Percentiles rank a stretch among this genome's conserved stretches.
Evolutionary conservation across 2,888 invertebrate genomes (phyloP).

Genomic region (Brachynemurus nebulosus): DNA sequence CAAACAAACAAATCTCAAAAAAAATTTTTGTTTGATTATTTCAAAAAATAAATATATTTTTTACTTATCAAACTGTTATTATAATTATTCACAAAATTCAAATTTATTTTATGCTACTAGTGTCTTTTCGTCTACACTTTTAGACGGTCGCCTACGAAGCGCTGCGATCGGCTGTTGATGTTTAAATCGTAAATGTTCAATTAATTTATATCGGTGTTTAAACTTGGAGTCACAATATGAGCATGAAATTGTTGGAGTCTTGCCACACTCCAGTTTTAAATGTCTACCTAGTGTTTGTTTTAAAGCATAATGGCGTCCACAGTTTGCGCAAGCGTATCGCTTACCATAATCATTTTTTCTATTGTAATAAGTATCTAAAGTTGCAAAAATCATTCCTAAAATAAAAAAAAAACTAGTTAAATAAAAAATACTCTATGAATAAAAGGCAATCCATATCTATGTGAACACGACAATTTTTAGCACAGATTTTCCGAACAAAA

Average conservation of each 20-base stretch:
- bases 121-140: neutral
- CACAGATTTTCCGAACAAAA: too few species aligned
- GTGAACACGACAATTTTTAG: too few species aligned
- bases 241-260: constrained; percentile 34
- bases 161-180: constrained; percentile 23
- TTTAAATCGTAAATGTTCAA: constrained; percentile 24
- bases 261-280: constrained; percentile 32
- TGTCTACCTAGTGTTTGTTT: constrained; percentile 24
- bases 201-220: constrained; percentile 25
- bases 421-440: neutral
- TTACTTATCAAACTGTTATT: too few species aligned
- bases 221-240: constrained; percentile 32
- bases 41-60: too few species aligned
- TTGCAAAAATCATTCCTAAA: constrained; percentile 1
- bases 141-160: constrained; percentile 8
- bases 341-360: constrained; percentile 10
- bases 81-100: too few species aligned
- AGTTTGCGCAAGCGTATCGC: constrained; percentile 28
- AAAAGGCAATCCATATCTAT: neutral
- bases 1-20: neutral
- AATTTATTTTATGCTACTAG: neutral
- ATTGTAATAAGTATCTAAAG: neutral
- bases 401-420: neutral
- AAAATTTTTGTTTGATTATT: too few species aligned
- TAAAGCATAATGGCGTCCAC: constrained; percentile 25